These are phyloP conservation scores for Eumacrocentrus americanus DNA, from an alignment of 2,888 invertebrate genomes.

Conservation along the genomic window DNA sequence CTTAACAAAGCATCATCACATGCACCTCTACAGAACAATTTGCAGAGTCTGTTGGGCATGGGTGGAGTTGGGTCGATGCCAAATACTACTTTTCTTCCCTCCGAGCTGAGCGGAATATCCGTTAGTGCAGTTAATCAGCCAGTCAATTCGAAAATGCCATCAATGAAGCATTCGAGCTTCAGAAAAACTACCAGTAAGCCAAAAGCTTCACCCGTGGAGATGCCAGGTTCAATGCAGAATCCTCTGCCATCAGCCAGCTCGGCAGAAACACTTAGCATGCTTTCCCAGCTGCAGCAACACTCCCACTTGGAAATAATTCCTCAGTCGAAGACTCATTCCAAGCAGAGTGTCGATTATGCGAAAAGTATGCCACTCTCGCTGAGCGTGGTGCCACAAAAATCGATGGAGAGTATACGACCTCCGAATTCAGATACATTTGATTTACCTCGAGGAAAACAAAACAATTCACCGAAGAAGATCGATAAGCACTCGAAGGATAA, in stretches of 20 bases:
- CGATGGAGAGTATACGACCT: constrained; percentile 40
- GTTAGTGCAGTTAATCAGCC: constrained; percentile 45
- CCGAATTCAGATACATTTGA: constrained; percentile 47
- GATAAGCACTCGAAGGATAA: constrained; percentile 47
- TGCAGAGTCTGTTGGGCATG: constrained; percentile 40
- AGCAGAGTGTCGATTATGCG: constrained; percentile 43
- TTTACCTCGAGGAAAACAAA: constrained; percentile 41
- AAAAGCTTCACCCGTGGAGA: constrained; percentile 34
- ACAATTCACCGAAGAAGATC: constrained; percentile 38
- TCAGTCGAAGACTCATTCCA: constrained; percentile 48
- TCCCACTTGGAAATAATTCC: constrained; percentile 58
- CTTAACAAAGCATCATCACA: constrained; percentile 29
- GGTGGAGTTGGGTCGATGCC: constrained; percentile 29
- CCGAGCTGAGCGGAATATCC: constrained; percentile 51
- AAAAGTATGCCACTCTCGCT: constrained; percentile 45
- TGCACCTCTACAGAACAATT: constrained; percentile 39
- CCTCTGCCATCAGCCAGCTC: constrained; percentile 38
- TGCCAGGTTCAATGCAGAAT: constrained; percentile 32
- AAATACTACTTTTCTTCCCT: constrained; percentile 41
- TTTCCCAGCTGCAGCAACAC: constrained; percentile 56
- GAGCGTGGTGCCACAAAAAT: constrained; percentile 46
- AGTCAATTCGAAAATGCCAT: constrained; percentile 33
- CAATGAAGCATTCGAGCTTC: constrained; percentile 33
- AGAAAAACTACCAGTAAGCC: constrained; percentile 35
- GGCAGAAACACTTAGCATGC: constrained; percentile 47